Conservation (phyloP, 2,888 invertebrate genomes). For the Orgyia antiqua region DNA sequence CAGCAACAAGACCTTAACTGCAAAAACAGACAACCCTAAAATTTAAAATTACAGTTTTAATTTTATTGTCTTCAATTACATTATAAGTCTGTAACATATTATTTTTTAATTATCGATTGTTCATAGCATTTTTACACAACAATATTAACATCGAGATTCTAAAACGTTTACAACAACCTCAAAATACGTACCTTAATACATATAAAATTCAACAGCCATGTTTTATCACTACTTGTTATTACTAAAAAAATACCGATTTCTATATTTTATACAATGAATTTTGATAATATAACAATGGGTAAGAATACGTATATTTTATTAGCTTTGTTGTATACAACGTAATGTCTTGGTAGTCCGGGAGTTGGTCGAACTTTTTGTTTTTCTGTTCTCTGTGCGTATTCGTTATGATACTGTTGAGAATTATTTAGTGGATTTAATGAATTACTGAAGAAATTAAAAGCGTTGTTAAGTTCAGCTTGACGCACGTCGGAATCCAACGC, state of each 20-base stretch:
- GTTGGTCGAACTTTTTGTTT: conserved; percentile 68
- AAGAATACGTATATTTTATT: conserved; percentile 13
- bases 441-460: conserved; percentile 54
- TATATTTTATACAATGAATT: conserved; percentile 31
- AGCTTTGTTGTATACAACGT: conserved; percentile 48
- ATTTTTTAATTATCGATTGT: conserved; percentile 20
- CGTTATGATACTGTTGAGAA: conserved; percentile 39
- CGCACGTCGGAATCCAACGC: conserved; percentile 55
- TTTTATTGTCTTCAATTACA: conserved; percentile 58
- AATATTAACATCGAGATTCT: conserved; percentile 52
- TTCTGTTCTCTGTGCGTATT: conserved; percentile 61
- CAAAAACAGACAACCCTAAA: no score
- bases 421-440: conserved; percentile 46
- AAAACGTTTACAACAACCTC: conserved; percentile 62
- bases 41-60: no score
- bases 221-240: conserved; percentile 62
- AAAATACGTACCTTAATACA: conserved; percentile 50
- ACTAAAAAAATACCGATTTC: no score
- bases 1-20: no score
- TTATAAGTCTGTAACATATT: conserved; percentile 46
- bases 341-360: conserved; percentile 50
- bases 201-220: conserved; percentile 74
- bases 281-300: conserved; percentile 22
- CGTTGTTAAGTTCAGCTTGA: conserved; percentile 57
- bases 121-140: conserved; percentile 39